Base-by-base conservation (phyloP, 2,888 invertebrate genomes). In the Lissocephala sabroskyi region DNA sequence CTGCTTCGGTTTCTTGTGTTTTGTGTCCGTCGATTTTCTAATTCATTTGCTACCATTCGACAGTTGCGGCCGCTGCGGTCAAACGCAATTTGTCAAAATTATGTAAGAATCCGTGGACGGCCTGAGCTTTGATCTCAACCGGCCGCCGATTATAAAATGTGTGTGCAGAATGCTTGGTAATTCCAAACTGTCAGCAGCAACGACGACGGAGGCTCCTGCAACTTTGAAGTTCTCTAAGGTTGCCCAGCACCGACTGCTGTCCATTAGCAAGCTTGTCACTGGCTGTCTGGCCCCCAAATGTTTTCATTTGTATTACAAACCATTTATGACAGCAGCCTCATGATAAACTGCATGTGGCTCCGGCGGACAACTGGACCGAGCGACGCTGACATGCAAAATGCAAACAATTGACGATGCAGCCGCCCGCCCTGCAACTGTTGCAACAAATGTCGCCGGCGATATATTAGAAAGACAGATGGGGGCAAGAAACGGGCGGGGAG, bases 321-420 rank as follows among this genome's bases (percentile, higher is more conserved):
- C 74, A 79, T 79, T 80, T 80, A 76, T 79, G 79, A 79, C 80
- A 78, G 71, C 65, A 68, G 65, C 65, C 65, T 62, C 65, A 75
- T 66, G 30, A 49, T 56, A 56, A 52, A 52, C 56, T 40, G 46
- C 59, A 55, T 46, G 29, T 42, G 44, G 23, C 44, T 28, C 43
- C 35, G 9, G 9, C 9, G 10, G 14, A 29, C 46, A 43, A 10
- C 37, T 6, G 10, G 23, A 17, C 9, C 46, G 16, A 17, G 19
- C 41, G 46, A 41, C 35, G 18, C 14, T 18, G 46, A 54, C 40
- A 56, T 49, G 45, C 47, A 45, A 46, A 59, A 54, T 52, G 51
- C 45, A 48, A 51, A 49, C 55, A 51, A 48, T 47, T 47, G 52
- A 52, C 51, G 51, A 11, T 10, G 23, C 37, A 37, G n/a, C 14